Percentiles rank a stretch among this genome's conserved stretches.
Conservation (phyloP, 2,113 vertebrate species). For the Gallinago undulata region DNA sequence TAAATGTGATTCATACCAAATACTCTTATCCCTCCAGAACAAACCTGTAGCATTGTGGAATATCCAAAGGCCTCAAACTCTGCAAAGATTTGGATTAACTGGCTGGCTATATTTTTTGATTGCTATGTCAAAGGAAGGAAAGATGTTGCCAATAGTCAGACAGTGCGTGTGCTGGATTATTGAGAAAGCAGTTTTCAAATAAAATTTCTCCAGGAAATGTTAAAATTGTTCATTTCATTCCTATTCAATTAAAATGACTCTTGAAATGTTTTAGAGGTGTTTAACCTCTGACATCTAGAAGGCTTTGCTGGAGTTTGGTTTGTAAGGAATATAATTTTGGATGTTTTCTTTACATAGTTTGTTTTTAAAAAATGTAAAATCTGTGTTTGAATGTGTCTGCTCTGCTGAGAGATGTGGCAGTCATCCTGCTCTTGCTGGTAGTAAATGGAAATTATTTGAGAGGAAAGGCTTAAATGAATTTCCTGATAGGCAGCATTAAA, state of each 20-base stretch:
- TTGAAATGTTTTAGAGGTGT: neutral
- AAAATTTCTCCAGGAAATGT: neutral
- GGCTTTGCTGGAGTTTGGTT: neutral
- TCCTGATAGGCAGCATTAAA: neutral
- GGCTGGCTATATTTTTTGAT: neutral
- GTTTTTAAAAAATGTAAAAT: neutral
- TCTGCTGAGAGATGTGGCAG: neutral
- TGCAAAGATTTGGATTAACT: neutral
- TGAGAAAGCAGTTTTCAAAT: neutral
- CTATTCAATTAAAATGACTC: neutral
- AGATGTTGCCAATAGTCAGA: neutral
- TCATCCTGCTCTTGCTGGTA: neutral
- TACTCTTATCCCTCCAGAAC: constrained; percentile 10
- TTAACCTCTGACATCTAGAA: neutral
- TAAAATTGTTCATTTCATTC: neutral
- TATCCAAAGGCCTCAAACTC: neutral
- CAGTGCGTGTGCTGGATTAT: neutral
- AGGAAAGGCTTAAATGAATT: neutral
- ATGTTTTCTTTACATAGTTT: neutral
- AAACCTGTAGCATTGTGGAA: neutral
- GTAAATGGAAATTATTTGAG: neutral
- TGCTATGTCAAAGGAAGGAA: neutral
- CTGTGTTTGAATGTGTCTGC: neutral
- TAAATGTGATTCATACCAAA: neutral
- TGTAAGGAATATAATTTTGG: neutral